Evolutionary conservation across 2,113 vertebrate genomes (phyloP).

Genomic region (Corvus moneduloides): DNA sequence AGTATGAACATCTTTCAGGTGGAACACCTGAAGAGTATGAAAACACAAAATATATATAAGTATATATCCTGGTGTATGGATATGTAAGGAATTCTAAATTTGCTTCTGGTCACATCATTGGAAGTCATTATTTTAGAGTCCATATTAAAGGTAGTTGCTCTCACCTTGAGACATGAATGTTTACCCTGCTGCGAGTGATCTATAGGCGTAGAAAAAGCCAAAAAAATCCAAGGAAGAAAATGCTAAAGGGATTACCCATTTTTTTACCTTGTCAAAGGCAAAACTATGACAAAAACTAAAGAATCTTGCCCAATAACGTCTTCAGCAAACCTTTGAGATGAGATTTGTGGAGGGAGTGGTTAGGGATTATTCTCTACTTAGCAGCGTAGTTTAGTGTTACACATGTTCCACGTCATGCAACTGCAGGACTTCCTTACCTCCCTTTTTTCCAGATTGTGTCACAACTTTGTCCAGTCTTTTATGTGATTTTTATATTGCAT

Average conservation of each 20-base stretch:
- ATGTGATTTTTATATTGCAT: neutral
- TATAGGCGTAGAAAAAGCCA: neutral
- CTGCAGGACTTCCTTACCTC: neutral
- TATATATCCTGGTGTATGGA: neutral
- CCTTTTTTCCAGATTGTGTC: neutral
- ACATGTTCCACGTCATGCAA: rapidly evolving
- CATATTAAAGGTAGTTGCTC: neutral
- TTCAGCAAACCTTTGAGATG: neutral
- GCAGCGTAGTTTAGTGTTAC: neutral
- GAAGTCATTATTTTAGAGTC: neutral
- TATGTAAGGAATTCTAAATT: neutral
- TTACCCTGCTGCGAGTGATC: neutral
- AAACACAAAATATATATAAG: neutral
- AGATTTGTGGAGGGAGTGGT: neutral
- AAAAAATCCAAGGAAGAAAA: neutral
- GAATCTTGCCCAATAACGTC: neutral
- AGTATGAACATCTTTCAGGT: neutral
- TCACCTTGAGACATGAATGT: neutral
- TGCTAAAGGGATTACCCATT: neutral
- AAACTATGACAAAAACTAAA: neutral
- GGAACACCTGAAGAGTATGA: neutral
- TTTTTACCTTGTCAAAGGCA: neutral
- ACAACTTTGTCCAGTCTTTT: neutral
- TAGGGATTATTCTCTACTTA: neutral
- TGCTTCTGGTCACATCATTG: neutral